Evolutionary conservation across 2,113 vertebrate genomes (phyloP).

Genomic region (Apus apus): DNA sequence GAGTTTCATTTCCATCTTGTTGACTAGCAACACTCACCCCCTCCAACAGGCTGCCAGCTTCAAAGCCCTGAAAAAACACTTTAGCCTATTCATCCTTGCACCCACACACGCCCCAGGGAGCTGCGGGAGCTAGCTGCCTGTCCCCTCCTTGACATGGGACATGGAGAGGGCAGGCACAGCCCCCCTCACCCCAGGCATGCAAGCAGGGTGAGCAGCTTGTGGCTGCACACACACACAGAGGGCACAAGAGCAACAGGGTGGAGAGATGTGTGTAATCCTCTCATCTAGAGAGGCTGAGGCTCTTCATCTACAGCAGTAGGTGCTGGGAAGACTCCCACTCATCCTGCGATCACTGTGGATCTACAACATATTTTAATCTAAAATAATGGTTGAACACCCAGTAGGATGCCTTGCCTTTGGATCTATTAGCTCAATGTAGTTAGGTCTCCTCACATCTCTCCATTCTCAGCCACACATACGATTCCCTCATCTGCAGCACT

Average conservation of each 20-base stretch:
- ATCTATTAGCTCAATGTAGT: neutral
- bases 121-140: neutral
- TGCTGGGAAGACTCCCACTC: conserved; percentile 3
- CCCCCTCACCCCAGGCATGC: neutral
- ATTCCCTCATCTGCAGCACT: neutral
- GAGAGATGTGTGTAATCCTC: neutral
- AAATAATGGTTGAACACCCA: neutral
- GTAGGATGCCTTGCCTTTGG: neutral
- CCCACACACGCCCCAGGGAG: neutral
- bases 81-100: neutral
- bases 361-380: neutral
- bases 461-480: neutral
- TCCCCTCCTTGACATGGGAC: neutral
- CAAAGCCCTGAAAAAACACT: conserved; percentile 46
- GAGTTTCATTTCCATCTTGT: neutral
- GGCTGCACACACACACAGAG: neutral
- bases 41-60: conserved; percentile 26
- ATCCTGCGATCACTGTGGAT: neutral
- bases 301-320: neutral
- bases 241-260: neutral
- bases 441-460: neutral
- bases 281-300: neutral
- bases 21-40: neutral
- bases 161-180: neutral
- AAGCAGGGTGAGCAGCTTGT: neutral